These are phyloP conservation scores for Enteromius thamalakanensis DNA, from an alignment of 2,797 vertebrate species.

Conservation along the genomic window DNA sequence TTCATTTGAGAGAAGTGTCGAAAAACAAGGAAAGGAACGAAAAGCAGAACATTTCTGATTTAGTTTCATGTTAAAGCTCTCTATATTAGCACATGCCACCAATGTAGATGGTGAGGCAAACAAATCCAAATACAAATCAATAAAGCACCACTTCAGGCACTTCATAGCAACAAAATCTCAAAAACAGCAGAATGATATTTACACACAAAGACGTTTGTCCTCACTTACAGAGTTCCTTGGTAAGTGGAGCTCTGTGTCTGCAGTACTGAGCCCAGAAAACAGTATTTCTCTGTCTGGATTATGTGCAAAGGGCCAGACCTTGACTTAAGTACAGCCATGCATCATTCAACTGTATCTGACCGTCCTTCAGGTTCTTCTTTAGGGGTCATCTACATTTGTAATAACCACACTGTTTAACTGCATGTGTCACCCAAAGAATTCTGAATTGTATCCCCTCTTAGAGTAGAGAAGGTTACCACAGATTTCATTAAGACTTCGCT, in stretches of 20 bases:
- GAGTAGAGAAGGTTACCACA: conserved; percentile 79
- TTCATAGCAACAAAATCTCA: conserved; percentile 99
- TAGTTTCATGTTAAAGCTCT: conserved; percentile 98
- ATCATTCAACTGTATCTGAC: conserved; percentile 83
- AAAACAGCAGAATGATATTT: conserved; percentile 97
- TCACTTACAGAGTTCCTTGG: conserved; percentile 80
- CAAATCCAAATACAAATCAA: conserved; percentile 86
- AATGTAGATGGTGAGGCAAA: conserved; percentile 97
- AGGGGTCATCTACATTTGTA: conserved; percentile 78
- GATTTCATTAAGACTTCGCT: conserved; percentile 63
- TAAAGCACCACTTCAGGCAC: conserved; percentile 99
- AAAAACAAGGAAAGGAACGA: conserved; percentile 86
- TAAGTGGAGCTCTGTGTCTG: conserved; percentile 82
- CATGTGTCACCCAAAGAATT: conserved; percentile 82
- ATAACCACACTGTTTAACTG: conserved; percentile 78
- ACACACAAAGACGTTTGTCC: conserved; percentile 79
- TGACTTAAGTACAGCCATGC: conserved; percentile 81
- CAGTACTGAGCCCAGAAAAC: conserved; percentile 80
- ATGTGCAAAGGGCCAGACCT: conserved; percentile 81
- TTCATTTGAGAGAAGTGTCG: conserved; percentile 74
- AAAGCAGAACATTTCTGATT: conserved; percentile 80
- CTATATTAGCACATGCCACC: conserved; percentile 98
- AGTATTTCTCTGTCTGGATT: conserved; percentile 78
- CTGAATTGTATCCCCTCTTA: conserved; percentile 68
- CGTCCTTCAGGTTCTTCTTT: conserved; percentile 74